Percentiles rank a stretch among this genome's conserved stretches.
phyloP scores from a whole-genome alignment of 1,140 invertebrate genomes.

The Mercenaria mercenaria region DNA sequence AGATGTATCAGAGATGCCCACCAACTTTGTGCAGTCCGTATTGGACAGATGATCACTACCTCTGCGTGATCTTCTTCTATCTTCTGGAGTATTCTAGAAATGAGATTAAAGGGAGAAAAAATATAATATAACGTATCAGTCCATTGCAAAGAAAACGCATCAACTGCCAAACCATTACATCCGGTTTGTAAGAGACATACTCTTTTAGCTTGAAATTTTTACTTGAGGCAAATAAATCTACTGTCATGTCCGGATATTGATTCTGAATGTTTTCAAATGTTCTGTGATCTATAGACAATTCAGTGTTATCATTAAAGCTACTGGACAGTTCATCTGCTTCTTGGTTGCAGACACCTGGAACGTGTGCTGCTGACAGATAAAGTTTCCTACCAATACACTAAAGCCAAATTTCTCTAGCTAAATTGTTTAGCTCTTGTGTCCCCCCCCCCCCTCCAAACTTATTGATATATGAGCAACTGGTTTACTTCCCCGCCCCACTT shows the following conservation, averaged over 20 bases:
- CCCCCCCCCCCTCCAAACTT: background rate
- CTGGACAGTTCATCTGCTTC: background rate
- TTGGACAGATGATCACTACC: slow-evolving; percentile 38
- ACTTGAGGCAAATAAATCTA: background rate
- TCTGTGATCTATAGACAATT: background rate
- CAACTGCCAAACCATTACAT: background rate
- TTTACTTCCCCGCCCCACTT: background rate
- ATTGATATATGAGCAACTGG: background rate
- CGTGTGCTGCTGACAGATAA: background rate
- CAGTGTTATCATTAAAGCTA: background rate
- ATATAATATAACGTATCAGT: slow-evolving; percentile 1
- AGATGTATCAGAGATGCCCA: background rate
- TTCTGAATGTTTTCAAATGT: background rate
- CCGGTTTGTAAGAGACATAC: background rate
- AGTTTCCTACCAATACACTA: background rate
- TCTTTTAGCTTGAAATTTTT: background rate
- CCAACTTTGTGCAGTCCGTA: slow-evolving; percentile 35
- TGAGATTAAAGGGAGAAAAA: slow-evolving; percentile 62
- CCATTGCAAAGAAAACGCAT: slow-evolving; percentile 53
- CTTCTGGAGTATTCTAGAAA: slow-evolving; percentile 36
- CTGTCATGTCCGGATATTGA: background rate
- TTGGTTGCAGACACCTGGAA: background rate
- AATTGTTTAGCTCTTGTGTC: background rate
- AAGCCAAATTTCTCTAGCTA: background rate
- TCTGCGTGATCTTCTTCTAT: slow-evolving; percentile 27